Conservation (phyloP, 2,888 invertebrate genomes). For the Melangyna quadrimaculata region DNA sequence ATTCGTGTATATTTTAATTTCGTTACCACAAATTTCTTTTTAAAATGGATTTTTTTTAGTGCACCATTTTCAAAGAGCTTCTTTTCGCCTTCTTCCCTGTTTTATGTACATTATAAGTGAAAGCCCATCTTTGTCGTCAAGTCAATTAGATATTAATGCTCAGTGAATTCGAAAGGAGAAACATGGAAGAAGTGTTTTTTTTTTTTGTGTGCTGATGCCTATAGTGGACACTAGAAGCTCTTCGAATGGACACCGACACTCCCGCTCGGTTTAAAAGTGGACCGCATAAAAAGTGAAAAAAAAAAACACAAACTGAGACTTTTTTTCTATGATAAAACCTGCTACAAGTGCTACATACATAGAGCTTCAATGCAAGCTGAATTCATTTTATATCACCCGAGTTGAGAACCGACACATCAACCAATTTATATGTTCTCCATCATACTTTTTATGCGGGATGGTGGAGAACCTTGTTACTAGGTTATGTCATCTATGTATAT, state of each 20-base stretch:
- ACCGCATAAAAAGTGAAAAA: not conserved
- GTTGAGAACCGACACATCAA: not conserved
- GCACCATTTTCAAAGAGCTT: not conserved
- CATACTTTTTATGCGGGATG: not conserved
- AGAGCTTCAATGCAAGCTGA: constrained; percentile 13
- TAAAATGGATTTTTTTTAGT: not conserved
- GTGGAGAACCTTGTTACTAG: constrained; percentile 28
- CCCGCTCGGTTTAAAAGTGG: constrained; percentile 29
- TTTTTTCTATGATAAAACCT: constrained; percentile 37
- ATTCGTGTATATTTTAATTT: no score
- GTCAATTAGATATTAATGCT: constrained; percentile 62
- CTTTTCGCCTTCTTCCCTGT: not conserved
- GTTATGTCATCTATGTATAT: constrained; percentile 54
- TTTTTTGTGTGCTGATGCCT: not conserved
- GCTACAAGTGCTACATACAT: no score
- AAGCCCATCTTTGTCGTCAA: constrained; percentile 53
- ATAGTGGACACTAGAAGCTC: not conserved
- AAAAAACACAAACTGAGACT: not conserved
- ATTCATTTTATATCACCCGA: constrained; percentile 17
- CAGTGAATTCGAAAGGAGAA: constrained; percentile 48
- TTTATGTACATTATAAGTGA: not conserved
- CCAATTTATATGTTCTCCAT: constrained; percentile 13
- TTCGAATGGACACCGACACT: constrained; percentile 1
- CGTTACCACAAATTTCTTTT: no score
- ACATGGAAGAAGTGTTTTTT: not conserved